These are phyloP conservation scores for Saccopteryx bilineata DNA, from an alignment of 2,113 vertebrate species.

Conservation along the genomic window DNA sequence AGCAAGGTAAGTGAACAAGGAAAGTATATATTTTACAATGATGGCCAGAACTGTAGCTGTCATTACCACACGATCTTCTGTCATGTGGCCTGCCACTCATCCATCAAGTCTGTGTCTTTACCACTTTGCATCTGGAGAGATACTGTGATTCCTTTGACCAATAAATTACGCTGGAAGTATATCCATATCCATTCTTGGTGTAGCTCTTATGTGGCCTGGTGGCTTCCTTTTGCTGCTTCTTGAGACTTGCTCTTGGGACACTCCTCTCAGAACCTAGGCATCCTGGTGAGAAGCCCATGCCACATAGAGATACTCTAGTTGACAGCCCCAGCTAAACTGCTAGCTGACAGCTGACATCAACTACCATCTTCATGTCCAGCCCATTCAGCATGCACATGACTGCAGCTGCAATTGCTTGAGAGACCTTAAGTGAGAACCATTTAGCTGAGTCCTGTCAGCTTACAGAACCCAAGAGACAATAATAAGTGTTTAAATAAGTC, in stretches of 20 bases:
- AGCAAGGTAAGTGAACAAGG: background rate
- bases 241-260: conserved; percentile 47
- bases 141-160: background rate
- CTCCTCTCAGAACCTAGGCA: background rate
- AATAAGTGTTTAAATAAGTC: background rate
- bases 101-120: background rate
- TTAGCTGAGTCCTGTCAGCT: background rate
- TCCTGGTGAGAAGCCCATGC: background rate
- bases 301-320: background rate
- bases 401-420: background rate
- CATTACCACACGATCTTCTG: background rate
- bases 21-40: background rate
- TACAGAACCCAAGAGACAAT: background rate
- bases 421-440: background rate
- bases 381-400: background rate
- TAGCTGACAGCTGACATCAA: background rate
- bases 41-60: background rate
- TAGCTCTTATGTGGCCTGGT: background rate
- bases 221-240: conserved; percentile 11
- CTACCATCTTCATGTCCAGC: background rate
- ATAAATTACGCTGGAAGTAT: background rate
- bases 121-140: background rate
- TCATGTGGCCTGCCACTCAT: background rate
- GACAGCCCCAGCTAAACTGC: background rate
- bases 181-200: background rate